These are phyloP conservation scores for Protobothrops flavoviridis DNA, from an alignment of 2,113 vertebrate species.

Conservation along the genomic window DNA sequence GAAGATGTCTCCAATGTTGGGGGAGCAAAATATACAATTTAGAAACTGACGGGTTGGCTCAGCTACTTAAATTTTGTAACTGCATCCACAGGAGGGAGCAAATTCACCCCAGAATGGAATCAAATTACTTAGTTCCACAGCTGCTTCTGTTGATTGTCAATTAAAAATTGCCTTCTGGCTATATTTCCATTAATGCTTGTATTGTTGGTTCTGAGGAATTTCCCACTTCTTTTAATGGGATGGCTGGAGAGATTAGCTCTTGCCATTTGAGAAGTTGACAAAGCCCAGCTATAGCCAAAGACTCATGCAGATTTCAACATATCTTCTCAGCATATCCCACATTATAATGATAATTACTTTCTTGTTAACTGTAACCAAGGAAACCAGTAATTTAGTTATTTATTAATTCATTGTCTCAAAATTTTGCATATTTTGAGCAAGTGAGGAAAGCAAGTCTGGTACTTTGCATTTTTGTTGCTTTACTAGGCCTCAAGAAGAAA, in stretches of 20 bases:
- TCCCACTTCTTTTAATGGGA: conserved; percentile 31
- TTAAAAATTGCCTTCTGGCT: conserved; percentile 18
- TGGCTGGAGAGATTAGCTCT: conserved; percentile 34
- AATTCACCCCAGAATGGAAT: conserved; percentile 29
- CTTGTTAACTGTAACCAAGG: conserved; percentile 50
- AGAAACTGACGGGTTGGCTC: not conserved
- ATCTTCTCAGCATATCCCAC: conserved; percentile 54
- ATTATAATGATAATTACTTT: conserved; percentile 66
- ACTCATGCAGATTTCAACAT: conserved; percentile 42
- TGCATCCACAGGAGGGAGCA: conserved; percentile 25
- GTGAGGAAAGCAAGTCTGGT: not conserved
- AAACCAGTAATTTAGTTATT: conserved; percentile 25
- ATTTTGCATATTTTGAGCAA: not conserved
- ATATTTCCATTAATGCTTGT: conserved; percentile 27
- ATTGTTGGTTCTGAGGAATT: conserved; percentile 28
- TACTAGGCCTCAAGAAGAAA: not conserved
- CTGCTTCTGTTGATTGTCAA: conserved; percentile 32
- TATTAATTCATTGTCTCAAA: conserved; percentile 15
- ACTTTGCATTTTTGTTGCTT: not conserved
- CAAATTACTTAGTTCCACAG: conserved; percentile 36
- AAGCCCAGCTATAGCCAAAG: conserved; percentile 34
- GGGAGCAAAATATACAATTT: not conserved
- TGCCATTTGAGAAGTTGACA: conserved; percentile 43
- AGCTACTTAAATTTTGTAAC: conserved; percentile 25
- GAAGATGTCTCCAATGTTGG: not conserved